Percentiles rank a stretch among this genome's conserved stretches.
Conservation (phyloP, 2,888 invertebrate species). For the Ennomos erosarius region DNA sequence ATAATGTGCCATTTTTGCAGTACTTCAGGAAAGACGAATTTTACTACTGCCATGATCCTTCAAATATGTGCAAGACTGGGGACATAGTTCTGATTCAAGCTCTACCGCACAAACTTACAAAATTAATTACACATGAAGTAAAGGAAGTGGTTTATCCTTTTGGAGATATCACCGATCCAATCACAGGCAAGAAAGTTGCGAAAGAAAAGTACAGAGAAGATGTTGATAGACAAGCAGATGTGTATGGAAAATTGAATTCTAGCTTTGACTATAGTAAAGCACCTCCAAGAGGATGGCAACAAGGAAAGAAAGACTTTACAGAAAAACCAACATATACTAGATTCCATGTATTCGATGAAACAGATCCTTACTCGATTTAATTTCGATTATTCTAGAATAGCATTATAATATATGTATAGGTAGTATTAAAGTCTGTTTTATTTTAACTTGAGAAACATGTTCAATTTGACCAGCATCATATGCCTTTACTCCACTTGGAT, state of each 20-base stretch:
- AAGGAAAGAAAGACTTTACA: constrained; percentile 92
- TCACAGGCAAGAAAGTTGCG: constrained; percentile 92
- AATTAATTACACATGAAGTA: constrained; percentile 91
- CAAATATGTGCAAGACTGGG: constrained; percentile 91
- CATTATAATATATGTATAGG: constrained; percentile 29
- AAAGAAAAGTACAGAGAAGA: constrained; percentile 90
- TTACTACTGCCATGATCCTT: constrained; percentile 91
- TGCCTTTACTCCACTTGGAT: too few species aligned
- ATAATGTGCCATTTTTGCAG: constrained; percentile 71
- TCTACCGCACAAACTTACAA: constrained; percentile 89
- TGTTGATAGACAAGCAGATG: constrained; percentile 87
- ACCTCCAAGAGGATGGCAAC: constrained; percentile 92
- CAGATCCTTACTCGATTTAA: constrained; percentile 90
- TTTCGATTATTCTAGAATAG: constrained; percentile 18
- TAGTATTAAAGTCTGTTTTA: constrained; percentile 21
- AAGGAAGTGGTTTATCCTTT: constrained; percentile 91
- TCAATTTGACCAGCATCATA: too few species aligned
- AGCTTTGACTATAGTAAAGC: constrained; percentile 92
- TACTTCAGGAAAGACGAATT: constrained; percentile 91
- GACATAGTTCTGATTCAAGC: constrained; percentile 92
- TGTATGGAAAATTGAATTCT: constrained; percentile 88
- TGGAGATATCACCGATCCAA: constrained; percentile 94
- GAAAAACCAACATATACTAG: constrained; percentile 91
- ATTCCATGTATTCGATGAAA: constrained; percentile 91
- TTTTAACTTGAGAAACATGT: neutral